phyloP scores from a whole-genome alignment of 2,797 vertebrate species.

The Oreochromis mossambicus region DNA sequence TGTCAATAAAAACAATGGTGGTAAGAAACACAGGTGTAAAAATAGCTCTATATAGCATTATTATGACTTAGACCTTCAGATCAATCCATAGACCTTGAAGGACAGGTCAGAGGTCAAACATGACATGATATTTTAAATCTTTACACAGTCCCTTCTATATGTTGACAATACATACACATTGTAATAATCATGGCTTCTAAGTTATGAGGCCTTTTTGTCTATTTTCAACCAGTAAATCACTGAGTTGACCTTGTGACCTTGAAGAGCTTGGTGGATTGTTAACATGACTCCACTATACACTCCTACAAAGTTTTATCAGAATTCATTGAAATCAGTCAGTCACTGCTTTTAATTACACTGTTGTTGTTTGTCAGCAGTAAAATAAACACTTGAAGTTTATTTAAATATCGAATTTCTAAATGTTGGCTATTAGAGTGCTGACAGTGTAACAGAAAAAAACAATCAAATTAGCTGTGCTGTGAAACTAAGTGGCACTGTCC shows the following conservation, averaged over 20 bases:
- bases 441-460: not conserved
- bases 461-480: not conserved
- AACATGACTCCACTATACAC: not conserved
- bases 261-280: accelerated
- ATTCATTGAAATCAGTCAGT: not conserved
- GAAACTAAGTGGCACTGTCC: not conserved
- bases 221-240: not conserved
- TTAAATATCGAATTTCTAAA: not conserved
- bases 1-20: not conserved
- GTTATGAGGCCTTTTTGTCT: accelerated
- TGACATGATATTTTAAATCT: not conserved
- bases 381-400: not conserved
- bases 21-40: not conserved
- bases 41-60: not conserved
- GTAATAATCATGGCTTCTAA: not conserved
- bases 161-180: not conserved
- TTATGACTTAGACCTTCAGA: not conserved
- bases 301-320: not conserved
- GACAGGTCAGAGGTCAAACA: accelerated
- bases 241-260: accelerated
- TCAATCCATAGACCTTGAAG: not conserved
- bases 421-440: not conserved
- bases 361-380: not conserved
- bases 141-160: accelerated
- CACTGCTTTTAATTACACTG: not conserved